phyloP scores from a whole-genome alignment of 2,113 vertebrate genomes.

The Zingel zingel region DNA sequence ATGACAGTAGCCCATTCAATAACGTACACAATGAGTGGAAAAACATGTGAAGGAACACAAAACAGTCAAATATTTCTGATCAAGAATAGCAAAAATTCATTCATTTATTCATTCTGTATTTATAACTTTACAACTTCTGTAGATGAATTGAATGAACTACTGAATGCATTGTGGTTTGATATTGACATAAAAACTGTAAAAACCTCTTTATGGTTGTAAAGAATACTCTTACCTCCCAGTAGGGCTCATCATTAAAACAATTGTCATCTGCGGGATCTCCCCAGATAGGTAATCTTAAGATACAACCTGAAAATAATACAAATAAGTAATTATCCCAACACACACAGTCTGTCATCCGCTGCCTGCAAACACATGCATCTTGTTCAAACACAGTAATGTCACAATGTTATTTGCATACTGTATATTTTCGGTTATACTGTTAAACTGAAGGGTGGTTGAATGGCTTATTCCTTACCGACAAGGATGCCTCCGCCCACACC shows the following conservation, averaged over 20 bases:
- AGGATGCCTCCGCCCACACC: conserved; percentile 90
- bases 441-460: background rate
- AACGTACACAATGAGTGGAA: background rate
- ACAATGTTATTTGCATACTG: background rate
- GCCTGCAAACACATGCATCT: background rate
- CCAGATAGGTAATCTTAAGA: conserved; percentile 94
- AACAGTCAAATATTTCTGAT: background rate
- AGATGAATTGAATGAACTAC: background rate
- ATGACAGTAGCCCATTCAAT: background rate
- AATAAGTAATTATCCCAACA: background rate
- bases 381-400: background rate
- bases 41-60: background rate
- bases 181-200: background rate
- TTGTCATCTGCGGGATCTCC: conserved; percentile 91
- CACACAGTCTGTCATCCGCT: background rate
- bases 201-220: background rate
- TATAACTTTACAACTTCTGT: background rate
- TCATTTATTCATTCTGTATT: too few relatives aligned
- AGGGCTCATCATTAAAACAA: conserved; percentile 92
- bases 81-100: background rate
- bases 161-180: conserved; percentile 1
- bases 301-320: conserved; percentile 82
- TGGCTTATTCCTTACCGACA: conserved; percentile 86
- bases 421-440: background rate
- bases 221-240: conserved; percentile 92